Evolutionary conservation across 1,140 invertebrate genomes (phyloP).

Genomic region (Artemia franciscana): DNA sequence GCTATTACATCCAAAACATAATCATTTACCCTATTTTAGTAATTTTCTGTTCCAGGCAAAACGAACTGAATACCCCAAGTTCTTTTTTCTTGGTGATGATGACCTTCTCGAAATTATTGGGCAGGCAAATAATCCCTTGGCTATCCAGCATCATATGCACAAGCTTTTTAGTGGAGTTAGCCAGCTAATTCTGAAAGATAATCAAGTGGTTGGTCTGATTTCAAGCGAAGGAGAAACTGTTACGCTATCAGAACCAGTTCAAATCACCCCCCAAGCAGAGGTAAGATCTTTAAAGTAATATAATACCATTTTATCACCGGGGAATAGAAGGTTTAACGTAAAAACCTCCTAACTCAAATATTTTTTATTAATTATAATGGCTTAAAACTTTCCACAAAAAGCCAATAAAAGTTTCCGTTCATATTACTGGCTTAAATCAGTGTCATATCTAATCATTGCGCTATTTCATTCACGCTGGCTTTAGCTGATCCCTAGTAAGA

Average conservation of each 20-base stretch:
- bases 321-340: too few species aligned
- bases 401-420: too few species aligned
- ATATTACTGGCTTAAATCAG: too few species aligned
- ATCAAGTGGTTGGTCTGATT: conserved; percentile 44
- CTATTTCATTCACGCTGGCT: too few species aligned
- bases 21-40: too few species aligned
- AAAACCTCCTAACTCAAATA: too few species aligned
- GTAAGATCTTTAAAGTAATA: too few species aligned
- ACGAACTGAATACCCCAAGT: conserved; percentile 68
- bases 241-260: conserved; percentile 42
- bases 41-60: conserved; percentile 45
- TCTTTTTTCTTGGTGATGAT: conserved; percentile 91
- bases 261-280: conserved; percentile 57
- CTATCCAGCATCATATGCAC: conserved; percentile 76
- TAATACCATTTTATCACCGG: too few species aligned
- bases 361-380: too few species aligned
- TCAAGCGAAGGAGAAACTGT: conserved; percentile 66
- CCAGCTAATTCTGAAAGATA: conserved; percentile 38
- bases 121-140: conserved; percentile 57
- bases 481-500: too few species aligned
- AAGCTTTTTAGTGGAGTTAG: conserved; percentile 84
- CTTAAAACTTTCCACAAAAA: too few species aligned
- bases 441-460: too few species aligned
- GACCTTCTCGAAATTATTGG: conserved; percentile 81
- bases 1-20: neutral